A percentile compares a stretch with the other conserved stretches of the same genome.
Conservation (phyloP, 2,113 vertebrate genomes). For the Stictonetta naevosa region DNA sequence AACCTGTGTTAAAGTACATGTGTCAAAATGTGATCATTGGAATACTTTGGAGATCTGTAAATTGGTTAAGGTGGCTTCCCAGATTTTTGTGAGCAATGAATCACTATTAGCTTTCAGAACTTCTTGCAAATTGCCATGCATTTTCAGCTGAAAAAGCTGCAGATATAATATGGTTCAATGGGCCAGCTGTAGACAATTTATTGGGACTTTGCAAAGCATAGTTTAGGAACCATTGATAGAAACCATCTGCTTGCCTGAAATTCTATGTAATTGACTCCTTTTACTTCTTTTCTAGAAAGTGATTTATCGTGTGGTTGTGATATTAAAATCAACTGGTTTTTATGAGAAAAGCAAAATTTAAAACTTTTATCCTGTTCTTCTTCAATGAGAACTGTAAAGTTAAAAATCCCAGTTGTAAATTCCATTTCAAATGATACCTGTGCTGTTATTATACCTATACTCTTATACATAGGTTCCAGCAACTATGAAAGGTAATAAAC, state of each 20-base stretch:
- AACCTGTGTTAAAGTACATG: background rate
- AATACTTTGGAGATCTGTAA: background rate
- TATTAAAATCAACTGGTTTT: conserved; percentile 26
- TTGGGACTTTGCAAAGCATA: conserved; percentile 64
- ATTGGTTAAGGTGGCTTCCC: conserved; percentile 14
- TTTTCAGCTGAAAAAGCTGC: conserved; percentile 50
- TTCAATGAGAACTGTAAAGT: background rate
- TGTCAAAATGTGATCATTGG: background rate
- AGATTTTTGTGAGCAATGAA: conserved; percentile 31
- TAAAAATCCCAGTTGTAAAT: background rate
- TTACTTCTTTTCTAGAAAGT: conserved; percentile 49
- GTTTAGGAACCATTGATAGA: conserved; percentile 64
- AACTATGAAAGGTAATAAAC: background rate
- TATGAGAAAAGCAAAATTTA: background rate
- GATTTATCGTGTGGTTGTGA: conserved; percentile 29
- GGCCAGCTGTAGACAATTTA: conserved; percentile 69
- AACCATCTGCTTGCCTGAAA: conserved; percentile 64
- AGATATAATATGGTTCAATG: conserved; percentile 48
- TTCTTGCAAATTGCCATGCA: conserved; percentile 48
- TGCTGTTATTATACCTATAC: background rate
- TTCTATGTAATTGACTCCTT: conserved; percentile 50
- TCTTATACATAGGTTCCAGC: background rate
- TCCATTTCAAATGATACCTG: background rate
- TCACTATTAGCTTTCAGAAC: conserved; percentile 38
- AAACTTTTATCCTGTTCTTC: background rate